Conservation (phyloP, 2,888 invertebrate species). For the Sthenelais limicola region DNA sequence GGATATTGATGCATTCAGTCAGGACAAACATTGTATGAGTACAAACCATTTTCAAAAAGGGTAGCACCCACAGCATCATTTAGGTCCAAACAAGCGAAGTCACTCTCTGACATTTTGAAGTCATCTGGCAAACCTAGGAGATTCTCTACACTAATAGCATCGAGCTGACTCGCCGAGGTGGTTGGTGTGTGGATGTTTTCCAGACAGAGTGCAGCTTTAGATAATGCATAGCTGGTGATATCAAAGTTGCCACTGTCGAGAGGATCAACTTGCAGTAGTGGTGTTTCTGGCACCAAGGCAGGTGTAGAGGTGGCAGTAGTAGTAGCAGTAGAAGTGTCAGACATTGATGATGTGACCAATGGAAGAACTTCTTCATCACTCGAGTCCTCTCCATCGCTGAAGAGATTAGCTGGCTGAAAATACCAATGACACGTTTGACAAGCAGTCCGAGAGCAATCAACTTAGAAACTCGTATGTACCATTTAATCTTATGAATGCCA, state of each 20-base stretch:
- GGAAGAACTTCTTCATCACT: neutral
- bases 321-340: neutral
- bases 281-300: neutral
- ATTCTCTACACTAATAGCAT: constrained; percentile 1
- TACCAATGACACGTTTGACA: too few relatives aligned
- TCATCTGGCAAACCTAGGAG: neutral
- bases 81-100: constrained; percentile 23
- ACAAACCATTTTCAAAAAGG: constrained; percentile 20
- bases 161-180: neutral
- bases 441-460: too few relatives aligned
- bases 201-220: neutral
- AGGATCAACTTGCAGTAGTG: neutral
- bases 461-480: too few relatives aligned
- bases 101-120: constrained; percentile 7
- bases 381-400: constrained; percentile 26
- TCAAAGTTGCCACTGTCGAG: too few relatives aligned
- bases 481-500: too few relatives aligned
- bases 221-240: too few relatives aligned
- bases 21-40: too few relatives aligned
- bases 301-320: neutral
- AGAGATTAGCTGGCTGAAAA: constrained; percentile 24
- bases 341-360: neutral
- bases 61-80: neutral
- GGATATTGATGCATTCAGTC: too few relatives aligned
- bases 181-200: neutral